Evolutionary conservation across 1,140 invertebrate genomes (phyloP), one percentile per base, ranked within the genome.

Genomic region (Ruditapes philippinarum): DNA sequence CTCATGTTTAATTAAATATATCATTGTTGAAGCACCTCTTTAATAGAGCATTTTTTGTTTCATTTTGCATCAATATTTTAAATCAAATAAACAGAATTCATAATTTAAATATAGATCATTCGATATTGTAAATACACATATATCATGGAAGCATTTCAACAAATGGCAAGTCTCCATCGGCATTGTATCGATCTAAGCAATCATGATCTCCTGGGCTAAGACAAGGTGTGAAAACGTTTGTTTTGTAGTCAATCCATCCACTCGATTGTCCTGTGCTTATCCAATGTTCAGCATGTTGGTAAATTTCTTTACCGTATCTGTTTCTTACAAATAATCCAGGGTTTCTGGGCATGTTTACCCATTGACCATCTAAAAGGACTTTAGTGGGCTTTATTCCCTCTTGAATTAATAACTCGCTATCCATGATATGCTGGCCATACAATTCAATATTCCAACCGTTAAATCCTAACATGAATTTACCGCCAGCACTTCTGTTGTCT

Each of bases 301-400:
- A 92, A 14, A 90, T 91, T 45, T 92, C 89, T 60, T 60, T 78
- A 3, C 94, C 95, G 40, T 93, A 94, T 40, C 93, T 90, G 84
- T 94, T 95, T 25, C 95, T 88, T 19, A 92, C 92, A 91, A 92
- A 94, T 12, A 93, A 87, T 25, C 95, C 95, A 45, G 95, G 95
- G 78, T 94, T 95, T 54, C 90, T 73, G 14, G 91, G 93, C 1
- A 84, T 90, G n/a, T 85, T 84, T 5, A 95, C 89, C 94, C 94
- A 95, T 4, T 87, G 65, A 14, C 93, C 92, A 73, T 92, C 81
- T 1, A 95, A 57, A 38, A 91, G 40, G 5, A 94, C 90, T 33
- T 90, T 79, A 0, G 94, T 95, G n/a, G 94, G 94, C 12, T 78
- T 83, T 7, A 90, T 51, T 11, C 85, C 79, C 11, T 82, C 38